phyloP scores from a whole-genome alignment of 2,113 vertebrate genomes.

The Orientallactaga bullata region DNA sequence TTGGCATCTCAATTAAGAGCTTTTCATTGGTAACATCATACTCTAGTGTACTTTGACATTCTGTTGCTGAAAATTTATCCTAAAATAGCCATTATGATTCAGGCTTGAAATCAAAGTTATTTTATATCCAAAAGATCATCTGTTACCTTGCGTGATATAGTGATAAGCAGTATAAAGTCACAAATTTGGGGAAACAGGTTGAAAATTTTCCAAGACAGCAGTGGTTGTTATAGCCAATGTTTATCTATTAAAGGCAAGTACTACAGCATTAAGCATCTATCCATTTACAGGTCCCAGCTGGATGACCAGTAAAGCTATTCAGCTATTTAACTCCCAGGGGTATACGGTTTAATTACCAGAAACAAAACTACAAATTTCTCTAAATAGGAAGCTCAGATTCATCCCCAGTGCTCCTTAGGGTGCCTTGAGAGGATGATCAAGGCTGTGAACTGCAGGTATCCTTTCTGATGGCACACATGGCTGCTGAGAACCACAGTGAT shows the following conservation, averaged over 20 bases:
- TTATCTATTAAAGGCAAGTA: neutral
- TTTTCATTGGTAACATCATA: neutral
- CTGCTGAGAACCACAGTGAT: neutral
- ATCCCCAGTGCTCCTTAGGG: neutral
- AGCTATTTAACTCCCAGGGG: constrained; percentile 8
- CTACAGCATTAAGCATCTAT: neutral
- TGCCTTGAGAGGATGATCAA: neutral
- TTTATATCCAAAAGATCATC: neutral
- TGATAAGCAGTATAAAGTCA: constrained; percentile 7
- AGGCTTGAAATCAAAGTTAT: constrained; percentile 29
- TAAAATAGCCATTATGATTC: constrained; percentile 4
- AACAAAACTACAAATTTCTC: constrained; percentile 58
- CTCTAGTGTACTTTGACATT: constrained; percentile 35
- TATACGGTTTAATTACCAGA: constrained; percentile 60
- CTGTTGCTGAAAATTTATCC: neutral
- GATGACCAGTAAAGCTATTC: constrained; percentile 48
- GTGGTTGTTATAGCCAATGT: neutral
- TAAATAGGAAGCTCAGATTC: constrained; percentile 11
- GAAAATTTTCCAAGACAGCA: constrained; percentile 6
- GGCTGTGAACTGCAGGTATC: neutral
- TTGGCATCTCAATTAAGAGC: neutral
- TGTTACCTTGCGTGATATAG: neutral
- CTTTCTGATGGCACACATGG: neutral
- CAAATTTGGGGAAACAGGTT: neutral
- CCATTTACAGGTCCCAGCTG: constrained; percentile 58